Evolutionary conservation across 2,888 invertebrate genomes (phyloP).

Genomic region (Strigamia crassipes): DNA sequence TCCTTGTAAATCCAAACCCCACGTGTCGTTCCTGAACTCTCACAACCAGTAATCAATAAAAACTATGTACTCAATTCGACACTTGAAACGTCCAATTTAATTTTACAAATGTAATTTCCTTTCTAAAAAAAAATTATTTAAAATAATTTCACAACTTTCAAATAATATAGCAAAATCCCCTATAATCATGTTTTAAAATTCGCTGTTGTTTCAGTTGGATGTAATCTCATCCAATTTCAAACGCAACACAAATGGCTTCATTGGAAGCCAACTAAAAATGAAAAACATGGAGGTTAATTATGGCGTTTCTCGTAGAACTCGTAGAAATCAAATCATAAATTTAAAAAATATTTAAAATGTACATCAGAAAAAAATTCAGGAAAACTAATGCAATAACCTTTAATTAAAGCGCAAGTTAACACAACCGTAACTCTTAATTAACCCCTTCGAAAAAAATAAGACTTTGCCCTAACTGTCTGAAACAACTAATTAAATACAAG

Average conservation of each 20-base stretch:
- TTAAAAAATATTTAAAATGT: background rate
- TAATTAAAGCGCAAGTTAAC: background rate
- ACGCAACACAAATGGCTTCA: background rate
- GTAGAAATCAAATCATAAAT: background rate
- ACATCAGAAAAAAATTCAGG: background rate
- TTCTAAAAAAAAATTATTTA: too few species aligned
- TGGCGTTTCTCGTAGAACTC: background rate
- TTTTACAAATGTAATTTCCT: too few species aligned
- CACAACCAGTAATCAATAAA: too few species aligned
- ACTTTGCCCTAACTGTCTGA: background rate
- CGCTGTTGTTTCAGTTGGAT: too few species aligned
- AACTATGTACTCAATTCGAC: too few species aligned
- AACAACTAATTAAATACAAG: slow-evolving; percentile 26
- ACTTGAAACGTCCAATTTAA: too few species aligned
- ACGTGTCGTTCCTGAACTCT: too few species aligned
- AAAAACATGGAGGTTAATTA: slow-evolving; percentile 1
- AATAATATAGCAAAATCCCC: too few species aligned
- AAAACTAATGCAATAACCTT: background rate
- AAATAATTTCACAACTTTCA: too few species aligned
- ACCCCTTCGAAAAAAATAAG: background rate
- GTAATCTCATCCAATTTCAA: too few species aligned
- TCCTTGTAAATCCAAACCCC: too few species aligned
- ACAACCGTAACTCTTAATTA: background rate
- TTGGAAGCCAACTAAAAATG: background rate
- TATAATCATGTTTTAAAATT: too few species aligned